Evolutionary conservation across 2,113 vertebrate genomes (phyloP).

Genomic region (Lipotes vexillifer): DNA sequence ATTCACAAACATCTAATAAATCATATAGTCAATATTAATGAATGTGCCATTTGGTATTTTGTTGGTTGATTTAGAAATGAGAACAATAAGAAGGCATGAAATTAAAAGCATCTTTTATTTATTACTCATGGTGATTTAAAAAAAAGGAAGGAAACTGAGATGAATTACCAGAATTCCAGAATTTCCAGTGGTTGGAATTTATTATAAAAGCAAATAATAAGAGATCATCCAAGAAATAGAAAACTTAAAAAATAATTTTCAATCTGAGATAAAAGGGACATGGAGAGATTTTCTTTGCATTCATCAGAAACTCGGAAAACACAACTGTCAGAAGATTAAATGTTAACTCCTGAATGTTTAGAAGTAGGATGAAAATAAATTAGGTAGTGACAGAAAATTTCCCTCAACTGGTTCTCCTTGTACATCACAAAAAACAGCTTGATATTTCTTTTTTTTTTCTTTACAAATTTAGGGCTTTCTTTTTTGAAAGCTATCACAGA

Average conservation of each 20-base stretch:
- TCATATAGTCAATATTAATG: not conserved
- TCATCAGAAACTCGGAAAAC: not conserved
- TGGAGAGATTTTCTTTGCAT: not conserved
- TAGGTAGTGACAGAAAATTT: not conserved
- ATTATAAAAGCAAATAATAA: slow-evolving; percentile 25
- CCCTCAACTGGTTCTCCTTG: not conserved
- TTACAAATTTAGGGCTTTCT: not conserved
- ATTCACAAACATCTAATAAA: not conserved
- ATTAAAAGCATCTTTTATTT: not conserved
- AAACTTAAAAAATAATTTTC: slow-evolving; percentile 4
- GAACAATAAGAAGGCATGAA: not conserved
- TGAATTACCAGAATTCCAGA: not conserved
- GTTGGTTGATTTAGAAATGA: not conserved
- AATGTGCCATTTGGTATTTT: not conserved
- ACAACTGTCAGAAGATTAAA: not conserved
- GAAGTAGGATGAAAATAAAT: slow-evolving; percentile 22
- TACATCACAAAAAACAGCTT: not conserved
- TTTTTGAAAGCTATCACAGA: not conserved
- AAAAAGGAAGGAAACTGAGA: not conserved
- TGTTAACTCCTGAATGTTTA: not conserved
- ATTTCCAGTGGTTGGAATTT: not conserved
- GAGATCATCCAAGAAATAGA: not conserved
- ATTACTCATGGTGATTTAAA: not conserved
- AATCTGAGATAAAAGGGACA: not conserved
- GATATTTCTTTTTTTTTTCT: not conserved